These are phyloP conservation scores for Drosophila recens DNA, from an alignment of 2,888 invertebrate species.

Conservation along the genomic window DNA sequence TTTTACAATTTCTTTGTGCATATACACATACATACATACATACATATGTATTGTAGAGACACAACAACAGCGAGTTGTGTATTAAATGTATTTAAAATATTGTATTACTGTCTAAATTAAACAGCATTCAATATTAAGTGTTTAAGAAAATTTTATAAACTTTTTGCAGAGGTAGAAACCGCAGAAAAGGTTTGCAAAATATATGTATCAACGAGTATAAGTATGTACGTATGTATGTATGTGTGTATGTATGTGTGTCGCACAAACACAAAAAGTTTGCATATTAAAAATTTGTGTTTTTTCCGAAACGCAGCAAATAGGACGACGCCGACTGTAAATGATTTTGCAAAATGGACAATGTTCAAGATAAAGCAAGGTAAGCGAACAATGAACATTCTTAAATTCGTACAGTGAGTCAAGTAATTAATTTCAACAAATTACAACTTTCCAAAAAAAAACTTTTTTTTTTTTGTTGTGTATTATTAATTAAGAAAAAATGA, in stretches of 20 bases:
- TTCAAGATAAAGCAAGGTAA: slow-evolving; percentile 39
- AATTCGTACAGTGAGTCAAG: not conserved
- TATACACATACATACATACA: not conserved
- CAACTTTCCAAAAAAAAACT: not conserved
- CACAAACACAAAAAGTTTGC: not conserved
- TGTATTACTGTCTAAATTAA: not conserved
- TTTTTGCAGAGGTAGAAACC: not conserved
- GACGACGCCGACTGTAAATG: slow-evolving; percentile 1
- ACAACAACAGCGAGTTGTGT: slow-evolving; percentile 17
- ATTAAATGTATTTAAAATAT: slow-evolving; percentile 11
- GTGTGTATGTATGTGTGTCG: not conserved
- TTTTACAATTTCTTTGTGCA: slow-evolving; percentile 3
- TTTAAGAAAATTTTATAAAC: not conserved
- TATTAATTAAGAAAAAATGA: not conserved
- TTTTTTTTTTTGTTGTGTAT: not conserved
- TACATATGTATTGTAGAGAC: slow-evolving; percentile 1
- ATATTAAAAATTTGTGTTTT: slow-evolving; percentile 1
- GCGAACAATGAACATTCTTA: not conserved
- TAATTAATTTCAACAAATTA: not conserved
- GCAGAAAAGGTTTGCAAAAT: not conserved
- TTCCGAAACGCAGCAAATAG: slow-evolving; percentile 13
- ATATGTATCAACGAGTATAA: not conserved
- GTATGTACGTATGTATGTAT: not conserved
- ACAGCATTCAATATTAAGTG: not conserved
- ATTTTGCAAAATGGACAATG: slow-evolving; percentile 34